Conservation (phyloP, 37 sponge, comb jelly and placozoan genomes). For the Geodia barretti region DNA sequence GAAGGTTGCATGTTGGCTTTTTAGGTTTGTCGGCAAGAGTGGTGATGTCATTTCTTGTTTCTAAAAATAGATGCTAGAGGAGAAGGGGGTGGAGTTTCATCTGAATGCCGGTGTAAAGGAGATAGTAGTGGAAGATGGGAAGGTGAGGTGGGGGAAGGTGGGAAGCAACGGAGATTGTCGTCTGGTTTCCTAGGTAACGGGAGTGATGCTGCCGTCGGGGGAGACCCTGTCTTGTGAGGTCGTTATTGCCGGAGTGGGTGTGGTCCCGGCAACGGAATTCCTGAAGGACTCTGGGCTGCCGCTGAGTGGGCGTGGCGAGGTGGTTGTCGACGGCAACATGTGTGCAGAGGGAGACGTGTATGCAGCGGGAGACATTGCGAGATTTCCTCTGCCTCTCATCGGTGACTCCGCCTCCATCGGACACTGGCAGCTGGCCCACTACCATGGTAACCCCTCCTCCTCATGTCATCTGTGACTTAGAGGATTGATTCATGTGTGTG, state of each 20-base stretch:
- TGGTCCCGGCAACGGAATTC: conserved; percentile 83
- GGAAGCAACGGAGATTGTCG: conserved; percentile 32
- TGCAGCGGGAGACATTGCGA: conserved; percentile 90
- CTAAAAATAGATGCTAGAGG: conserved; percentile 67
- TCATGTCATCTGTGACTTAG: not conserved
- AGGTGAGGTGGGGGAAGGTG: conserved; percentile 75
- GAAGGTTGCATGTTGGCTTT: not conserved
- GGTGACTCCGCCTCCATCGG: conserved; percentile 78
- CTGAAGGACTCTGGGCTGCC: conserved; percentile 75
- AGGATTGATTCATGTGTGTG: not conserved
- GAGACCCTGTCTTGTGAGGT: conserved; percentile 74
- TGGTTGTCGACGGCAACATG: conserved; percentile 82
- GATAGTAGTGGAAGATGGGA: conserved; percentile 72
- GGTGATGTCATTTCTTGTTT: conserved; percentile 3
- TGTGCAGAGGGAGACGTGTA: conserved; percentile 74
- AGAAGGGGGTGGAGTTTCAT: conserved; percentile 83
- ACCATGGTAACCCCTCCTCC: conserved; percentile 58
- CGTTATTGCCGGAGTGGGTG: conserved; percentile 74
- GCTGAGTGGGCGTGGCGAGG: conserved; percentile 70
- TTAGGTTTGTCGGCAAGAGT: not conserved
- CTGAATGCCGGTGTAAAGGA: conserved; percentile 70
- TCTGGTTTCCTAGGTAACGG: conserved; percentile 29
- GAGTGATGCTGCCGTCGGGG: conserved; percentile 69
- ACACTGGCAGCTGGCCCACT: conserved; percentile 94
- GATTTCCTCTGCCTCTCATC: conserved; percentile 80